Percentiles rank a stretch among this genome's conserved stretches.
phyloP scores from a whole-genome alignment of 2,888 invertebrate species.

The Volucella inanis region DNA sequence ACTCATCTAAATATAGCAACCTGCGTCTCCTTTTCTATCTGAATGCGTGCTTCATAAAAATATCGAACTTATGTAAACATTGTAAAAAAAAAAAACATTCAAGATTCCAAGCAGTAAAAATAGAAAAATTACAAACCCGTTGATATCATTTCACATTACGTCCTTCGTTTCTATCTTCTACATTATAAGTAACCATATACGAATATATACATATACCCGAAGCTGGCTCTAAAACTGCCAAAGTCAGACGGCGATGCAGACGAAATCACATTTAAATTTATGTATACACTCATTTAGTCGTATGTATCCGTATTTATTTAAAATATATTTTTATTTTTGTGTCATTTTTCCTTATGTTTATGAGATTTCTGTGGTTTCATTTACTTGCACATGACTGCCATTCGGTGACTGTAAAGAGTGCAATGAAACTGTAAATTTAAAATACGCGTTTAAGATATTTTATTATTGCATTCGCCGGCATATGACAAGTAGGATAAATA shows the following conservation, averaged over 20 bases:
- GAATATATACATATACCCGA: conserved; percentile 6
- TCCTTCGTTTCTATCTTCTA: too few species aligned
- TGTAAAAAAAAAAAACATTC: too few species aligned
- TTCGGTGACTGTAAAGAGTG: conserved; percentile 22
- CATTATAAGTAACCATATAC: too few species aligned
- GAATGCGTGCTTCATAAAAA: too few species aligned
- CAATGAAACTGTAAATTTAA: conserved; percentile 43
- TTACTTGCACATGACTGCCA: background rate
- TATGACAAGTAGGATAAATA: conserved; percentile 40
- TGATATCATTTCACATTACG: too few species aligned
- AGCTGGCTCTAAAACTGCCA: conserved; percentile 26
- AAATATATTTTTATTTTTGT: background rate
- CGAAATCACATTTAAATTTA: conserved; percentile 56
- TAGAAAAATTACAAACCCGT: too few species aligned
- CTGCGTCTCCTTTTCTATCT: too few species aligned
- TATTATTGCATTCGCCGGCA: conserved; percentile 19
- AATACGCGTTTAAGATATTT: conserved; percentile 19
- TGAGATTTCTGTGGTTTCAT: conserved; percentile 20
- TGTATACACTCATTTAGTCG: conserved; percentile 8
- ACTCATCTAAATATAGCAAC: too few species aligned
- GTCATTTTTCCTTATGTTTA: conserved; percentile 7
- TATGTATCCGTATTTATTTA: background rate
- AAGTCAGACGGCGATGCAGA: conserved; percentile 58
- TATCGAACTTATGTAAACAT: too few species aligned
- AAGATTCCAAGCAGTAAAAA: too few species aligned